Evolutionary conservation across 2,797 vertebrate genomes (phyloP).

Genomic region (Myiotriccus ornatus): DNA sequence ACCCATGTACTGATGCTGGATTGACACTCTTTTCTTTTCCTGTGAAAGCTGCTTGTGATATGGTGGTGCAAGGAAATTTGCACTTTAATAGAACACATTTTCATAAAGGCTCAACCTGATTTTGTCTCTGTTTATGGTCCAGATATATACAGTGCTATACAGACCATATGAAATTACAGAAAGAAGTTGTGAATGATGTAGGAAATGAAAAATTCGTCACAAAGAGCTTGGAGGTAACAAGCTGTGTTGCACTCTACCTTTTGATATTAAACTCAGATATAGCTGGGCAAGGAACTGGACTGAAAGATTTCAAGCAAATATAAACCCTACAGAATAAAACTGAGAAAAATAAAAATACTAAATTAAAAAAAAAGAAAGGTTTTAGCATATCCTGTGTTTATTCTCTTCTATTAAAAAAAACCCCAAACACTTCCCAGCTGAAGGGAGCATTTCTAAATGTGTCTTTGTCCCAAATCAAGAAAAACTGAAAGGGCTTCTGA

Average conservation of each 20-base stretch:
- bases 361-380: background rate
- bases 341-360: background rate
- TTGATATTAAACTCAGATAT: conserved; percentile 63
- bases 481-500: conserved; percentile 56
- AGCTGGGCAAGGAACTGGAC: background rate
- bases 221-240: conserved; percentile 43
- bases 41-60: conserved; percentile 19
- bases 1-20: accelerated
- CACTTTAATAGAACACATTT: conserved; percentile 38
- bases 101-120: conserved; percentile 51
- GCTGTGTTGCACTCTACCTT: background rate
- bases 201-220: conserved; percentile 62
- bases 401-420: conserved; percentile 11
- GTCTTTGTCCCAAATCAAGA: conserved; percentile 61
- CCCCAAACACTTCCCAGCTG: conserved; percentile 19
- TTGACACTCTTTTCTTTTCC: conserved; percentile 12
- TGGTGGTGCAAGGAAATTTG: conserved; percentile 57
- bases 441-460: conserved; percentile 27
- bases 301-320: conserved; percentile 27
- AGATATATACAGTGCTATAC: conserved; percentile 10
- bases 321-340: conserved; percentile 10
- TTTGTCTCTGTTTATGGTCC: conserved; percentile 43
- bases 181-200: conserved; percentile 47
- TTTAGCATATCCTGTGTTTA: background rate
- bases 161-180: conserved; percentile 40